phyloP scores from a whole-genome alignment of 2,113 vertebrate species.

The Tachysurus vachellii region DNA sequence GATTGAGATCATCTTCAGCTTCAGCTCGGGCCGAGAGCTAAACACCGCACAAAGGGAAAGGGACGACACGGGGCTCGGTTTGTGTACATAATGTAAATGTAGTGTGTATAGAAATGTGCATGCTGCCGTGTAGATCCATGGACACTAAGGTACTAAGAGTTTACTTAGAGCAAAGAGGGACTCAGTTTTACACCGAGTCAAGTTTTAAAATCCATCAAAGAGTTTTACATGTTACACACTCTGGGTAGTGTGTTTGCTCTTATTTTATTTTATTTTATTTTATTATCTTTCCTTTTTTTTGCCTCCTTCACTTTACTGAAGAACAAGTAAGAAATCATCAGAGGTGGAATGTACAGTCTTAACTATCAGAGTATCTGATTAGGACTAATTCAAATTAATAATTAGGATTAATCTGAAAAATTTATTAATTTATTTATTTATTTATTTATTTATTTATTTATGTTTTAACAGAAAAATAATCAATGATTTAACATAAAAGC shows the following conservation, averaged over 20 bases:
- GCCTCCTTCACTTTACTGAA: background rate
- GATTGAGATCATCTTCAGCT: constrained; percentile 3
- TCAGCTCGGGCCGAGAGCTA: constrained; percentile 35
- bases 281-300: background rate
- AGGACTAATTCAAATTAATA: background rate
- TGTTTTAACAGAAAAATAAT: background rate
- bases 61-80: constrained; percentile 33
- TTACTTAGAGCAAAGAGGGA: background rate
- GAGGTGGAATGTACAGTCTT: background rate
- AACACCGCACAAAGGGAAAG: background rate
- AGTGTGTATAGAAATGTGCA: constrained; percentile 69
- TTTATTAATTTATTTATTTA: no score
- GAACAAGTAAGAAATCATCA: background rate
- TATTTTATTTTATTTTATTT: background rate
- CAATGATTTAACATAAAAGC: background rate
- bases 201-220: background rate
- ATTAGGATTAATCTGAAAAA: background rate
- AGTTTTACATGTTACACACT: background rate
- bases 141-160: constrained; percentile 4
- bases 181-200: background rate
- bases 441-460: background rate
- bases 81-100: constrained; percentile 72
- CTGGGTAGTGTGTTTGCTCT: background rate
- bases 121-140: constrained; percentile 65
- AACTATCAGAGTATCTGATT: background rate